Conservation (phyloP, 2,113 vertebrate genomes). For the Tauraco erythrolophus region DNA sequence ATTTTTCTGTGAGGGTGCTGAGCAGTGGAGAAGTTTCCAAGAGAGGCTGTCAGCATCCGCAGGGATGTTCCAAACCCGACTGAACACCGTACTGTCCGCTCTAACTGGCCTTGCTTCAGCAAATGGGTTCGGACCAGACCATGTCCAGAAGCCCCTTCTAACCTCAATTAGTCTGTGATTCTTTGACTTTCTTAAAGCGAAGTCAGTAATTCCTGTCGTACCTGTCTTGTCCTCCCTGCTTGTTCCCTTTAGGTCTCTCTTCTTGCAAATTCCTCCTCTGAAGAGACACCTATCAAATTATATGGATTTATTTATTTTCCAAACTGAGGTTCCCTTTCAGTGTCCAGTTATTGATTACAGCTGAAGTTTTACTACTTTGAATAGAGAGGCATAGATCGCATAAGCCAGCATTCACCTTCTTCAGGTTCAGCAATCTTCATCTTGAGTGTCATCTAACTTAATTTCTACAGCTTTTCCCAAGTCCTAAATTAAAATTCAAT, state of each 20-base stretch:
- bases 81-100: rapidly evolving
- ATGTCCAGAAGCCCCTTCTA: not conserved
- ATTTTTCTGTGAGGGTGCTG: not conserved
- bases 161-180: not conserved
- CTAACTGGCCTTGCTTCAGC: not conserved
- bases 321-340: not conserved
- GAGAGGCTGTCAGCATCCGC: not conserved
- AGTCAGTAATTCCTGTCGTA: not conserved
- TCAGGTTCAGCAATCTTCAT: not conserved
- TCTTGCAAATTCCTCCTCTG: not conserved
- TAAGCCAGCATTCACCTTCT: not conserved
- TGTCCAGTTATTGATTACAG: not conserved
- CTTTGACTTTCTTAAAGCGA: not conserved
- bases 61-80: not conserved
- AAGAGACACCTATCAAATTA: not conserved
- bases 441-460: not conserved
- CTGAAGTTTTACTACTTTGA: not conserved
- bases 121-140: not conserved
- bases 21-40: not conserved
- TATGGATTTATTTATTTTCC: no score
- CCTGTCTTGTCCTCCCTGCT: not conserved
- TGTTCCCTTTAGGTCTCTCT: not conserved
- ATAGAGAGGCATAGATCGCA: not conserved
- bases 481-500: not conserved
- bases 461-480: not conserved